Conservation (phyloP, 2,113 vertebrate species). For the Pipra filicauda region DNA sequence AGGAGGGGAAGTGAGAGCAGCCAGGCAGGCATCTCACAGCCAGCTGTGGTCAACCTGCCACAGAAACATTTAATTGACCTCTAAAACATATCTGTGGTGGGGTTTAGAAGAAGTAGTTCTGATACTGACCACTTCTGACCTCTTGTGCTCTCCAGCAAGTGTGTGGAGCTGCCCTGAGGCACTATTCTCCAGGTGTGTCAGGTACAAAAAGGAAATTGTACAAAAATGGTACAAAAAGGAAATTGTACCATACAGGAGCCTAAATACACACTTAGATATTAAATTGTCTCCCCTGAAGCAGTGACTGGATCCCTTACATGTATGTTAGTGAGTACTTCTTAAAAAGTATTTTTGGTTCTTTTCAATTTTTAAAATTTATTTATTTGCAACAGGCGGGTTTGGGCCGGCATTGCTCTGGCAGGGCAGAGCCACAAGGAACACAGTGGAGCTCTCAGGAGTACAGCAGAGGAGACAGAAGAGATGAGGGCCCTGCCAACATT, state of each 20-base stretch:
- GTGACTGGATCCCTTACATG: not conserved
- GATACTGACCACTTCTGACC: not conserved
- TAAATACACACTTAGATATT: not conserved
- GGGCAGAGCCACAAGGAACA: fast-evolving
- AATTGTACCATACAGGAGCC: not conserved
- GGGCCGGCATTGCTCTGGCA: not conserved
- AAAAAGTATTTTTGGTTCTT: not conserved
- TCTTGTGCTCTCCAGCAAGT: not conserved
- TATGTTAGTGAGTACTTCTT: not conserved
- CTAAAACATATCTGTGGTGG: not conserved
- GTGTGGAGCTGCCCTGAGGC: not conserved
- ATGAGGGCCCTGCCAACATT: not conserved
- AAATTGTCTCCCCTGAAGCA: not conserved
- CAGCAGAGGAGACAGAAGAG: not conserved
- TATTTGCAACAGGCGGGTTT: not conserved
- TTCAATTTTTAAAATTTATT: not conserved
- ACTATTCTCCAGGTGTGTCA: not conserved
- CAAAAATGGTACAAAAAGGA: no score
- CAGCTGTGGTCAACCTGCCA: not conserved
- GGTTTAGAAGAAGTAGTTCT: not conserved
- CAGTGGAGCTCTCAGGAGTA: fast-evolving
- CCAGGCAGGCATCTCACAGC: not conserved
- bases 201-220: not conserved
- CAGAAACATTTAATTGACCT: not conserved
- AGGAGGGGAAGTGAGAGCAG: not conserved